phyloP scores from a whole-genome alignment of 2,797 vertebrate genomes.

The Anableps anableps region DNA sequence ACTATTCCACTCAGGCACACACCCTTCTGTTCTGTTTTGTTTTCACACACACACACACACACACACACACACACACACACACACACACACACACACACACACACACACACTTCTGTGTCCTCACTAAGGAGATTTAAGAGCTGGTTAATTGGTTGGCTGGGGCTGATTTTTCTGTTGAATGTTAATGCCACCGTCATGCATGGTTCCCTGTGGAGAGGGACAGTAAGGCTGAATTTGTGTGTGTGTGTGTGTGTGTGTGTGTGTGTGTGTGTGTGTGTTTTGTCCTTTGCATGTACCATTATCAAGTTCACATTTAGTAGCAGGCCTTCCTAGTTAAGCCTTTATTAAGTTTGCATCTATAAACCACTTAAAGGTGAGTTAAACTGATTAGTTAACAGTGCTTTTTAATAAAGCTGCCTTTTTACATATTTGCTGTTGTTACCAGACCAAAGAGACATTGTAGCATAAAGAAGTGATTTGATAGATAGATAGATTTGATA shows the following conservation, averaged over 20 bases:
- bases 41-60: constrained; percentile 24
- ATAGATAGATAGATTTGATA: no score
- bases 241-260: constrained; percentile 20
- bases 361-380: background rate
- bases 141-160: constrained; percentile 69
- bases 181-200: constrained; percentile 67
- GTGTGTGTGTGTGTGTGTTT: constrained; percentile 6
- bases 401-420: background rate
- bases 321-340: background rate
- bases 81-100: constrained; percentile 20
- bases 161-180: constrained; percentile 66
- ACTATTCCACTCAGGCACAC: constrained; percentile 24
- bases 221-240: constrained; percentile 17
- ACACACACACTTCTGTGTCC: constrained; percentile 17
- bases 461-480: no score
- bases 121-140: constrained; percentile 59
- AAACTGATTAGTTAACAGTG: background rate
- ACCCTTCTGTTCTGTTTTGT: constrained; percentile 4
- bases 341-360: background rate
- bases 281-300: constrained; percentile 9
- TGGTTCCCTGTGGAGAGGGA: constrained; percentile 51
- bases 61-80: constrained; percentile 21
- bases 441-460: background rate
- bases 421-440: no score
- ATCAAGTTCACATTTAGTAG: constrained; percentile 9